Evolutionary conservation across 1,140 invertebrate species (phyloP).

Genomic region (Scylla paramamosain): DNA sequence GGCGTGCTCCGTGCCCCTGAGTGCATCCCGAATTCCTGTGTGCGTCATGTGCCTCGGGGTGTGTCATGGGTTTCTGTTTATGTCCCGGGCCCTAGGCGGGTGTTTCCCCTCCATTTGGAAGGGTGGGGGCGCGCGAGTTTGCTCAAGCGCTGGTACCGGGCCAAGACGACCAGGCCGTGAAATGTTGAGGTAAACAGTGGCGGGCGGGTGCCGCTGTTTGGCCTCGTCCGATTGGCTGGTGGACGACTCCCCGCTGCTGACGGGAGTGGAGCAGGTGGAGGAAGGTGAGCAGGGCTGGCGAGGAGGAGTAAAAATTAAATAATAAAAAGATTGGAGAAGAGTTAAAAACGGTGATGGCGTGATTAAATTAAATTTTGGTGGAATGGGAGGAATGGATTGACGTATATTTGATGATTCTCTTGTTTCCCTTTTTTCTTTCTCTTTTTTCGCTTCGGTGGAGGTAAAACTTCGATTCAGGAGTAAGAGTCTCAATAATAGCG

Average conservation of each 20-base stretch:
- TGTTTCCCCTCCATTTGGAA: not conserved
- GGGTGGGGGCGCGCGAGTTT: constrained; percentile 31
- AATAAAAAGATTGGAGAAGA: not conserved
- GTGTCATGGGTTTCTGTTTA: constrained; percentile 36
- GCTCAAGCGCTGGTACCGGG: constrained; percentile 54
- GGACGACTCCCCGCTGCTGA: constrained; percentile 21
- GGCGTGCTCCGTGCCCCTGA: not conserved
- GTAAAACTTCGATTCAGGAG: too few species aligned
- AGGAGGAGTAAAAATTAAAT: not conserved
- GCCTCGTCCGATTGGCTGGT: constrained; percentile 55
- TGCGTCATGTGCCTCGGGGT: constrained; percentile 1
- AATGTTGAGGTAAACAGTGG: constrained; percentile 65
- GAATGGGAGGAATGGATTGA: not conserved
- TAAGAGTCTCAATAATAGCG: too few species aligned
- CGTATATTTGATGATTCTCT: not conserved
- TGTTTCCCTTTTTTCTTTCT: not conserved
- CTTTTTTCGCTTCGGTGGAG: too few species aligned
- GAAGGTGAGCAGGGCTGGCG: not conserved
- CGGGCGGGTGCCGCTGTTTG: constrained; percentile 58
- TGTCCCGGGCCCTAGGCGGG: not conserved
- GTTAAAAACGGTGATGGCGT: not conserved
- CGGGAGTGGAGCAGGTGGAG: constrained; percentile 31
- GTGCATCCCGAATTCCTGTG: not conserved
- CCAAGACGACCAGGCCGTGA: constrained; percentile 60
- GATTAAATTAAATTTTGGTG: constrained; percentile 6